Percentiles rank a stretch among this genome's conserved stretches.
Evolutionary conservation across 1,140 invertebrate species (phyloP).

Genomic region (Microplitis mediator): DNA sequence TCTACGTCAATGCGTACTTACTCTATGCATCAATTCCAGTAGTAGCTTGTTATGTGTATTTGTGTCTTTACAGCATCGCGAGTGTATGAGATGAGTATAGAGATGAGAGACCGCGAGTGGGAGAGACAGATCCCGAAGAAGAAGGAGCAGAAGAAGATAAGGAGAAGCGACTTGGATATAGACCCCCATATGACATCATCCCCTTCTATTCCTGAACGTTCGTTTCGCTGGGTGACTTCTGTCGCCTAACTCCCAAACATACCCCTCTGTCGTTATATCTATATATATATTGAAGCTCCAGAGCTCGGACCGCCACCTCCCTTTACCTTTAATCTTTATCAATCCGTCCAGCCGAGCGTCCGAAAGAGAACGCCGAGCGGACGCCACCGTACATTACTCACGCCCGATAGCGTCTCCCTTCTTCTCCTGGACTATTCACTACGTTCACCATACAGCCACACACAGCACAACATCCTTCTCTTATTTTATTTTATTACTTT

Average conservation of each 20-base stretch:
- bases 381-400: slow-evolving; percentile 60
- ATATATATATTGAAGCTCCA: background rate
- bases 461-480: slow-evolving; percentile 4
- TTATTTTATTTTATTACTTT: slow-evolving; percentile 8
- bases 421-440: background rate
- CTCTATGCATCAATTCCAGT: slow-evolving; percentile 48
- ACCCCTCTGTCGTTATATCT: slow-evolving; percentile 35
- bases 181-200: slow-evolving; percentile 58
- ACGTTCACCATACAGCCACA: background rate
- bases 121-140: background rate
- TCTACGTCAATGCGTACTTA: slow-evolving; percentile 46
- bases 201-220: slow-evolving; percentile 43
- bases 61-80: slow-evolving; percentile 44
- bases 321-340: slow-evolving; percentile 64
- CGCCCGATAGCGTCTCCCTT: slow-evolving; percentile 53
- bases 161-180: slow-evolving; percentile 5
- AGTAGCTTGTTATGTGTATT: slow-evolving; percentile 8
- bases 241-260: slow-evolving; percentile 57
- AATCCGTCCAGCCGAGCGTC: slow-evolving; percentile 54
- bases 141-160: background rate
- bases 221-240: slow-evolving; percentile 63
- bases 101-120: background rate
- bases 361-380: slow-evolving; percentile 46
- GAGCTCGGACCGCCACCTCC: slow-evolving; percentile 45
- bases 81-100: slow-evolving; percentile 27